phyloP scores from a whole-genome alignment of 2,888 invertebrate species.

The Rambutsinella grinnellia region DNA sequence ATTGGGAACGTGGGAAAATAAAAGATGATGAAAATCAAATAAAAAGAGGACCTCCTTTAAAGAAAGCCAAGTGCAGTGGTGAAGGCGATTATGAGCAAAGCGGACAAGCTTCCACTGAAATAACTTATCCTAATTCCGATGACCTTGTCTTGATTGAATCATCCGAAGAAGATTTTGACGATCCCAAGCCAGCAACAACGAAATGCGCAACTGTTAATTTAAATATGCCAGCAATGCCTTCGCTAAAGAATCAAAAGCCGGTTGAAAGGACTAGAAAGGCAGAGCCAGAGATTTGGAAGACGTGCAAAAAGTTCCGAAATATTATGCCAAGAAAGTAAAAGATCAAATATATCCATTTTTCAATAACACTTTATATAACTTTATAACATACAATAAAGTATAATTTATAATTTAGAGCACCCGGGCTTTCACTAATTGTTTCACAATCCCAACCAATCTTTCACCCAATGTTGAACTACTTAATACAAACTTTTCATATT shows the following conservation, averaged over 20 bases:
- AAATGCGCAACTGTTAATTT: too few species aligned
- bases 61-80: neutral
- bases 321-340: too few species aligned
- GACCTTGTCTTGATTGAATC: neutral
- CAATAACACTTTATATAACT: too few species aligned
- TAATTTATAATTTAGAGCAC: slow-evolving; percentile 6
- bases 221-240: too few species aligned
- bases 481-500: slow-evolving; percentile 24
- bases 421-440: slow-evolving; percentile 28
- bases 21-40: neutral
- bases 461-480: slow-evolving; percentile 1
- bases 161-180: neutral
- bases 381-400: neutral
- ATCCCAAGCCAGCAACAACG: neutral
- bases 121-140: neutral
- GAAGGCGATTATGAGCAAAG: neutral
- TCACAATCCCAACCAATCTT: slow-evolving; percentile 28
- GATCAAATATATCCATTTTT: too few species aligned
- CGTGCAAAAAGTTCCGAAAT: too few species aligned
- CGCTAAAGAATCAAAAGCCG: too few species aligned
- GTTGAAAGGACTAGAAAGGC: too few species aligned
- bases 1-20: neutral
- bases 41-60: neutral
- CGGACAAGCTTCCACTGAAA: neutral
- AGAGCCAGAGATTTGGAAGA: too few species aligned